Conservation (phyloP, 1,140 invertebrate genomes). For the Triops cancriformis region DNA sequence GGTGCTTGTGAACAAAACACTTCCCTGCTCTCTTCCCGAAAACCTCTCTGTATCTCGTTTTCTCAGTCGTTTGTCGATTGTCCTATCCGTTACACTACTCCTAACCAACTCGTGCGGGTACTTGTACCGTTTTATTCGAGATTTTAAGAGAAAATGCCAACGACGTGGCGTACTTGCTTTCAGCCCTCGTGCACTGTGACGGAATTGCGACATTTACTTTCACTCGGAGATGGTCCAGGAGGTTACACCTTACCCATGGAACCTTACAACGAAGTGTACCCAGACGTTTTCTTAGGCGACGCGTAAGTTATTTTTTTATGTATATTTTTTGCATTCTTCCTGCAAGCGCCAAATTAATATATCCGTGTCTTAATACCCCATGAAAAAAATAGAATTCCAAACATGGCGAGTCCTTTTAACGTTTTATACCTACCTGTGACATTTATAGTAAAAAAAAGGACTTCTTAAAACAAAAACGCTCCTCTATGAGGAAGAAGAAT, state of each 20-base stretch:
- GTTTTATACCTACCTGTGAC: no score
- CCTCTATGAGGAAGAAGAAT: background rate
- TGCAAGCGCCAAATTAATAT: background rate
- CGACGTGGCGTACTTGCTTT: background rate
- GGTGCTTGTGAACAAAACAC: background rate
- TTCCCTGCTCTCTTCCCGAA: background rate
- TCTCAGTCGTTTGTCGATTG: background rate
- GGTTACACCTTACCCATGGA: conserved; percentile 16
- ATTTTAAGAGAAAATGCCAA: background rate
- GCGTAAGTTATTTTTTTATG: conserved; percentile 45
- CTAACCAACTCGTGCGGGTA: no score
- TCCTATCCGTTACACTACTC: no score
- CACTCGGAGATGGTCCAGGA: background rate
- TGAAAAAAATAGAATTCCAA: background rate
- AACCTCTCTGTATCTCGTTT: background rate
- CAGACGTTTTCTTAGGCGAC: conserved; percentile 67
- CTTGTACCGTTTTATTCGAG: background rate
- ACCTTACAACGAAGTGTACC: conserved; percentile 64
- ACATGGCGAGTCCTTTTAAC: background rate
- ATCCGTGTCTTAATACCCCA: background rate
- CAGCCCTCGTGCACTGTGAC: conserved; percentile 22
- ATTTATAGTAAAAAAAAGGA: no score
- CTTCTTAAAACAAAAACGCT: background rate
- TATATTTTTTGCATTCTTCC: conserved; percentile 15
- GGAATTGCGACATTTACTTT: conserved; percentile 19